Evolutionary conservation across 2,797 vertebrate species (phyloP).

Genomic region (Pachyuromys duprasi): DNA sequence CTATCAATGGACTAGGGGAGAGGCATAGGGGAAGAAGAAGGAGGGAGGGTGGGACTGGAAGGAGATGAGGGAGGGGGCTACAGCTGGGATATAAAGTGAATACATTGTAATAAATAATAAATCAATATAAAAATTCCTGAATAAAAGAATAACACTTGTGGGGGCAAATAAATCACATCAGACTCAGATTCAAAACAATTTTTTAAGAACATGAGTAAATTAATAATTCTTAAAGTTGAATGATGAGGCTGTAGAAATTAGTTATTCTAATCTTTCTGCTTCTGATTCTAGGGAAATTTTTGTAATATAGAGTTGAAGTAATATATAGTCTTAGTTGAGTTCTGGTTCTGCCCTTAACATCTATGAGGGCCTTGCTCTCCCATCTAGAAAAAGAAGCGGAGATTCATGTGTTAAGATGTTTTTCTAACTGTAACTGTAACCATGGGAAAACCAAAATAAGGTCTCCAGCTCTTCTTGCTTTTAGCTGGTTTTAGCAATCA

Average conservation of each 20-base stretch:
- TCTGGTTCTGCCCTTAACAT: not conserved
- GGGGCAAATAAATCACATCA: not conserved
- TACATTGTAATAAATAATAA: no score
- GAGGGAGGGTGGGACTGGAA: no score
- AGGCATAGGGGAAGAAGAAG: no score
- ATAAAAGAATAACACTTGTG: not conserved
- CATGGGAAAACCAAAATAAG: not conserved
- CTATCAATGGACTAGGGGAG: no score
- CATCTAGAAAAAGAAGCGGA: not conserved
- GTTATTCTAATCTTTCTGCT: conserved; percentile 17
- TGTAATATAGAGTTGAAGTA: not conserved
- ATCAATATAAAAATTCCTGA: no score
- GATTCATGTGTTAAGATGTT: not conserved
- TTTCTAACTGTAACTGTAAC: not conserved
- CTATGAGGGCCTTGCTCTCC: not conserved
- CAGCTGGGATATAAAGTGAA: no score
- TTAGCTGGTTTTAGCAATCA: not conserved
- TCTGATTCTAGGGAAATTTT: conserved; percentile 38
- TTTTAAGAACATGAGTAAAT: not conserved
- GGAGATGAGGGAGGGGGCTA: no score
- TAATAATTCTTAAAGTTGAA: conserved; percentile 1
- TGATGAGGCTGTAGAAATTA: not conserved
- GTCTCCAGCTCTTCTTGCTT: not conserved
- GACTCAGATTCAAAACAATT: not conserved
- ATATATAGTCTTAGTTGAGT: not conserved